Conservation (phyloP, 2,888 invertebrate genomes). For the Hydraecia micacea region DNA sequence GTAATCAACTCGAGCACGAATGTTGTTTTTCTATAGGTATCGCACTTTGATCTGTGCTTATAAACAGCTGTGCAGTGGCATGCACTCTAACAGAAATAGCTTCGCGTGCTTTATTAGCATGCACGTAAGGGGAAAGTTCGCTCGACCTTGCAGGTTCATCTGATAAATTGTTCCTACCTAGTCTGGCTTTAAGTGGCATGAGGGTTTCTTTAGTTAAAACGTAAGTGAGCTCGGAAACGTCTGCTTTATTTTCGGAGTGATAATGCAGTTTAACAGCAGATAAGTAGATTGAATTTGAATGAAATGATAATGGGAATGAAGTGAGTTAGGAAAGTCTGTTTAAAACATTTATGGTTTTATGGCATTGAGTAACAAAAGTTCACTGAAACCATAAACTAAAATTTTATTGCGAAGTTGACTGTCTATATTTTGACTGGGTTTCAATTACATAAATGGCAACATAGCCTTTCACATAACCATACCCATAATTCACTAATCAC, state of each 20-base stretch:
- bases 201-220: slow-evolving; percentile 36
- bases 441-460: not conserved
- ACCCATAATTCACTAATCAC: slow-evolving; percentile 18
- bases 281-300: slow-evolving; percentile 5
- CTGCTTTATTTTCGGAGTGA: slow-evolving; percentile 18
- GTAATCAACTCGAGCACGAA: slow-evolving; percentile 32
- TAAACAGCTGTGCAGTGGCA: slow-evolving; percentile 66
- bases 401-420: no score
- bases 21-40: slow-evolving; percentile 42
- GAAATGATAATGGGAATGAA: not conserved
- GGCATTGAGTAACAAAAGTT: no score
- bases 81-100: slow-evolving; percentile 64
- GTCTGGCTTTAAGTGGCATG: slow-evolving; percentile 41
- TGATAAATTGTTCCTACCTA: slow-evolving; percentile 56
- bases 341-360: not conserved
- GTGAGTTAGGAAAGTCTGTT: not conserved
- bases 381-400: not conserved
- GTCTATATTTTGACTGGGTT: no score
- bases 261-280: not conserved
- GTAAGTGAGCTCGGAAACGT: slow-evolving; percentile 6
- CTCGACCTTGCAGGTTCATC: slow-evolving; percentile 74
- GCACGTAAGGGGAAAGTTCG: slow-evolving; percentile 76
- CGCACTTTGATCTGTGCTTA: slow-evolving; percentile 44
- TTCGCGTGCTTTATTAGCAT: slow-evolving; percentile 69
- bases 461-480: slow-evolving; percentile 22